A percentile compares a stretch with the other conserved stretches of the same genome.
Evolutionary conservation across 2,888 invertebrate species (phyloP).

Genomic region (Cerastis rubricosa): DNA sequence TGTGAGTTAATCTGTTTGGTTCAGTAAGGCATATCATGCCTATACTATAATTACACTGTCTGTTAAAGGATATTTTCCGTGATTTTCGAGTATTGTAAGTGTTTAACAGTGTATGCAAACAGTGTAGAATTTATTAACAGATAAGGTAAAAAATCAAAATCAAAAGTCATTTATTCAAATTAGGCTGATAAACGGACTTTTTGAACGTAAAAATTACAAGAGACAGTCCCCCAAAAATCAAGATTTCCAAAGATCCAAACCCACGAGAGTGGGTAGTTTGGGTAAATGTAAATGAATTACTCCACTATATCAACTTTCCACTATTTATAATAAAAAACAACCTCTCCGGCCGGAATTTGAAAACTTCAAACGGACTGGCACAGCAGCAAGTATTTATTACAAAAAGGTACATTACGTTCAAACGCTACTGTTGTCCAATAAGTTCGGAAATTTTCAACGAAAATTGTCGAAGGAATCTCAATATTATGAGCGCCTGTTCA

Average conservation of each 20-base stretch:
- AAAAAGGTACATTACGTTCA: conserved; percentile 14
- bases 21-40: not conserved
- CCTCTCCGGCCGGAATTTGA: conserved; percentile 3
- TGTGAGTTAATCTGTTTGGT: not conserved
- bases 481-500: conserved; percentile 43
- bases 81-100: too few relatives aligned
- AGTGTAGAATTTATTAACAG: not conserved
- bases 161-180: too few relatives aligned
- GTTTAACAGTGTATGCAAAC: too few relatives aligned
- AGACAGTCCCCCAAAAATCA: not conserved
- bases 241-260: not conserved
- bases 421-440: conserved; percentile 32
- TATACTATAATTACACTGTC: too few relatives aligned
- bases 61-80: too few relatives aligned
- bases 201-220: too few relatives aligned
- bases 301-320: not conserved
- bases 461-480: conserved; percentile 50
- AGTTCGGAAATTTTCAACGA: conserved; percentile 24
- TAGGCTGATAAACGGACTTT: too few relatives aligned
- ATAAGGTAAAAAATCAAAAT: not conserved
- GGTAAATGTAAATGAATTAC: not conserved
- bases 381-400: conserved; percentile 1
- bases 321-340: not conserved
- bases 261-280: not conserved
- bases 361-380: conserved; percentile 3